phyloP scores from a whole-genome alignment of 2,888 invertebrate species.

The Pyrrhosoma nymphula region DNA sequence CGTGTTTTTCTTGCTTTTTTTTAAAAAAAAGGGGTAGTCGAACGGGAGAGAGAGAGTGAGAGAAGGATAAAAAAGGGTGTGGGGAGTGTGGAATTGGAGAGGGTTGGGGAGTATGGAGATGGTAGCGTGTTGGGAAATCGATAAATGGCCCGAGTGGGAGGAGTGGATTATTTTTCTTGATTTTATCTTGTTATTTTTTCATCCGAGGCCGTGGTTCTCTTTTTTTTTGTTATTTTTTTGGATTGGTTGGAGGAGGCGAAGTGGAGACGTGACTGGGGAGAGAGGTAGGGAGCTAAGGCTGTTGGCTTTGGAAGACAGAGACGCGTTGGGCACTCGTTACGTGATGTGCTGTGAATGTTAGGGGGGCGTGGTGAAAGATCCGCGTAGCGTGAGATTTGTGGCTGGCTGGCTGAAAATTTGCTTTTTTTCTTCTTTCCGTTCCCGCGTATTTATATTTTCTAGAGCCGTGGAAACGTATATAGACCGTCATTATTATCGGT shows the following conservation, averaged over 20 bases:
- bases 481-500: neutral
- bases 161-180: conserved; percentile 27
- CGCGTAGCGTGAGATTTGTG: neutral
- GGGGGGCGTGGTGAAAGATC: neutral
- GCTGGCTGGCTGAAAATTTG: neutral
- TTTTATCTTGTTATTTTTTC: neutral
- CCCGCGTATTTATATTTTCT: neutral
- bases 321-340: neutral
- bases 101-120: neutral
- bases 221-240: neutral
- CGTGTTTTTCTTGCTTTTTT: conserved; percentile 11
- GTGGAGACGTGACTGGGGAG: conserved; percentile 1
- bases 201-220: neutral
- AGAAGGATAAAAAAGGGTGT: neutral
- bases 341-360: neutral
- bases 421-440: neutral
- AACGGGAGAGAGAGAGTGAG: neutral
- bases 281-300: neutral
- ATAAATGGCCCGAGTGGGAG: conserved; percentile 44
- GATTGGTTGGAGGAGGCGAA: neutral
- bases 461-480: neutral
- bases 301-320: neutral
- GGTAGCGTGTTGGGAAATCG: conserved; percentile 37
- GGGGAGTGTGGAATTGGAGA: neutral
- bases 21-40: neutral